Base-by-base conservation (phyloP, 1,140 invertebrate genomes). In the Drosophila equinoxialis region DNA sequence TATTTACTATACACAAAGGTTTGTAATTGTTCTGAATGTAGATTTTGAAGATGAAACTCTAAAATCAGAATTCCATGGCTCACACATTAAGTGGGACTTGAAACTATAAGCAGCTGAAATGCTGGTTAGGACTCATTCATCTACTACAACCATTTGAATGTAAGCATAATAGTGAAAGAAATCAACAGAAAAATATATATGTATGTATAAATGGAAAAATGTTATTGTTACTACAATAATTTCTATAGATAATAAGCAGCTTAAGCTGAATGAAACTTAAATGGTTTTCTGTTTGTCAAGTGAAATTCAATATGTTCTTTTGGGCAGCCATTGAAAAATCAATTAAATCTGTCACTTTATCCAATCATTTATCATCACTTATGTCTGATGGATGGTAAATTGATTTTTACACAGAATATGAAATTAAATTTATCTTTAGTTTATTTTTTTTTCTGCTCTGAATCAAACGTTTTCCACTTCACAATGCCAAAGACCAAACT, bases 261-360 rank as follows among this genome's bases (percentile, higher is more conserved):
- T 51, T 51, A 51, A 11, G 17, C 1, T 11, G 37, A 23, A 51
- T 51, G 45, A 10, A 51, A 51, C 20, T 51, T 23, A 2, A 23
- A 51, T 20, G 45, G 3, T 23, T 48, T 48, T 48, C 7, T 48
- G 11, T 17, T 48, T 17, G 7, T 17, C n/a, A 48, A 48, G 14
- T 8, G 14, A 8, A 51, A 51, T 11, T 51, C 10, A 51, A 51
- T 51, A 51, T 51, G 4, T 23, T 8, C 6, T 23, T 23, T 51
- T 51, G 45, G 10, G 17, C 20, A 23, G 8, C 17, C 45, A 51
- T 51, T 51, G 20, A 23, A 51, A 23, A 51, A 51, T 51, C 17
- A 51, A 51, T 51, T 51, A 20, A 51, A 51, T 51, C 17, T 51
- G 45, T 51, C 45, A 23, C 11, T 11, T 51, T 51, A 51, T 51